Percentiles rank a stretch among this genome's conserved stretches.
Conservation (phyloP, 2,113 vertebrate species). For the Panurus biarmicus region DNA sequence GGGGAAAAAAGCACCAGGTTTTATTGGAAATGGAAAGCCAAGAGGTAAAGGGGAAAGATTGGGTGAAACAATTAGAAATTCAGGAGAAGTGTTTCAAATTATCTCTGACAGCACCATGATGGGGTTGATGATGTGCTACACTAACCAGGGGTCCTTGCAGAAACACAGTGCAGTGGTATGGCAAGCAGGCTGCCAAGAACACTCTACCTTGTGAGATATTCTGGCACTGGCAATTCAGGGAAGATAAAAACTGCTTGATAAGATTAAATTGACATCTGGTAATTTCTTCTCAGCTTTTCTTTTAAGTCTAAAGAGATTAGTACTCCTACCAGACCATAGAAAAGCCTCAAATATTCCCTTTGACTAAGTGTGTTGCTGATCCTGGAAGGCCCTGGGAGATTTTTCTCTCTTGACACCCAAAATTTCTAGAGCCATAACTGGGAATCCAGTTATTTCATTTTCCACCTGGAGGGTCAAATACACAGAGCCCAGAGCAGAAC, state of each 20-base stretch:
- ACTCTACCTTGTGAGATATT: not conserved
- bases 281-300: not conserved
- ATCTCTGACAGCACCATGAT: not conserved
- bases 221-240: not conserved
- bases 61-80: not conserved
- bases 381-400: not conserved
- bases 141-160: not conserved
- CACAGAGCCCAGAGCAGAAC: not conserved
- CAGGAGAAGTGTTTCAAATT: not conserved
- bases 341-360: not conserved
- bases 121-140: not conserved
- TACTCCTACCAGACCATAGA: not conserved
- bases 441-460: not conserved
- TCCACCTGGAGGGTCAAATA: not conserved
- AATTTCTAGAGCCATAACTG: not conserved
- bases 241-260: not conserved
- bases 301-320: not conserved
- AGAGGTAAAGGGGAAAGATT: not conserved
- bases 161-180: not conserved
- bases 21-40: not conserved
- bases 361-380: not conserved
- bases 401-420: not conserved
- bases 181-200: not conserved
- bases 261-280: not conserved
- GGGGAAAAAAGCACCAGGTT: not conserved